Percentiles rank a stretch among this genome's conserved stretches.
These are phyloP conservation scores for Scotopteryx bipunctaria DNA, from an alignment of 2,888 invertebrate genomes.

Conservation along the genomic window DNA sequence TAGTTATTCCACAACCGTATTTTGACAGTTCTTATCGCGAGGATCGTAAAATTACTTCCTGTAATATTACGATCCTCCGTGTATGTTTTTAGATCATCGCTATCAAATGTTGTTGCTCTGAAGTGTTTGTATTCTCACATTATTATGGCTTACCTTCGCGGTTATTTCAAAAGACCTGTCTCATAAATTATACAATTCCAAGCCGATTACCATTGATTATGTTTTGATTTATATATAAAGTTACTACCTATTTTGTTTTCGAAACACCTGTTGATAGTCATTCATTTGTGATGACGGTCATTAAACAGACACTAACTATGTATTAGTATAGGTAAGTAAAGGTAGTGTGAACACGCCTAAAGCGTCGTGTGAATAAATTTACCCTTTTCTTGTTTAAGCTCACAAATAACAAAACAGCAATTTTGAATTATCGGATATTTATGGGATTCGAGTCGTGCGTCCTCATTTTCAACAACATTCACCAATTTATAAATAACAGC, in stretches of 20 bases:
- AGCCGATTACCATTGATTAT: background rate
- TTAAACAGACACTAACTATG: too few species aligned
- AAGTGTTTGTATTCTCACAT: background rate
- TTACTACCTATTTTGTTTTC: background rate
- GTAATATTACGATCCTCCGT: too few species aligned
- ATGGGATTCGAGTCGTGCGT: too few species aligned
- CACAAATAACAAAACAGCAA: too few species aligned
- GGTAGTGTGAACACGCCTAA: too few species aligned
- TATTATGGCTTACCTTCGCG: background rate
- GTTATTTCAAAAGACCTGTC: background rate
- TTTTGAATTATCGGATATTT: too few species aligned
- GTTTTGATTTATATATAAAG: constrained; percentile 1
- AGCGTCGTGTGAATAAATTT: too few species aligned
- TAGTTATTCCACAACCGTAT: constrained; percentile 25
- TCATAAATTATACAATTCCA: background rate
- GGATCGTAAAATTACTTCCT: constrained; percentile 22
- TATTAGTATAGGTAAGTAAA: too few species aligned
- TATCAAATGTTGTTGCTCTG: background rate
- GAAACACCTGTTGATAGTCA: background rate
- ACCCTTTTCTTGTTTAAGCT: too few species aligned
- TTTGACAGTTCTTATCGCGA: constrained; percentile 20
- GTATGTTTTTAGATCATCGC: background rate
- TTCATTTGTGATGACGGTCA: too few species aligned
- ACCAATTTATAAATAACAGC: too few species aligned
- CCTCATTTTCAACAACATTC: too few species aligned